Conservation (phyloP, 2,113 vertebrate genomes). For the Megaleporinus macrocephalus region DNA sequence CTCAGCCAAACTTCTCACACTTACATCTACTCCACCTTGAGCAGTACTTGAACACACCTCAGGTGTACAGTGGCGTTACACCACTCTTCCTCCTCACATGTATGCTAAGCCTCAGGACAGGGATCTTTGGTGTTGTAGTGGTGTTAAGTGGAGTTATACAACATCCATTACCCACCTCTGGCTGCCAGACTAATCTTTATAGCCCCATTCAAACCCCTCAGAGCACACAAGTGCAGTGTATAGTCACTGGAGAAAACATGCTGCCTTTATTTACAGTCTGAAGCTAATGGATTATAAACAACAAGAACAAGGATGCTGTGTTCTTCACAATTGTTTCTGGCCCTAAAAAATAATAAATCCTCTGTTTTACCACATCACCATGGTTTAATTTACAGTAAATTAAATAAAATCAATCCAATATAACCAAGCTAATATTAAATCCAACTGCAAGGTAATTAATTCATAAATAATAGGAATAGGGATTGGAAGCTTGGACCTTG, state of each 20-base stretch:
- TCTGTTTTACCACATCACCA: too few relatives aligned
- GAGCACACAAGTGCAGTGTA: background rate
- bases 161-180: background rate
- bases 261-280: background rate
- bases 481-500: too few relatives aligned
- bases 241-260: background rate
- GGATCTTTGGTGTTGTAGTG: conserved; percentile 6
- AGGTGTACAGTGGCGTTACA: background rate
- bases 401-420: too few relatives aligned
- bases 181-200: conserved; percentile 2
- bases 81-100: background rate
- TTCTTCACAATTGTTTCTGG: background rate
- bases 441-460: too few relatives aligned
- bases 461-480: too few relatives aligned
- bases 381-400: too few relatives aligned
- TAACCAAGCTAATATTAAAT: too few relatives aligned
- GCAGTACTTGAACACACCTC: background rate
- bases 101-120: background rate
- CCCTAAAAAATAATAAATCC: too few relatives aligned
- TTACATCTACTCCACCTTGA: background rate
- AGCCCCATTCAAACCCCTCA: background rate
- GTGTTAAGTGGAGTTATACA: conserved; percentile 34
- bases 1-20: background rate
- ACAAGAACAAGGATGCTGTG: background rate
- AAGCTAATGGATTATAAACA: background rate